Conservation (phyloP, 2,888 invertebrate genomes). For the Leptinotarsa haldemani region DNA sequence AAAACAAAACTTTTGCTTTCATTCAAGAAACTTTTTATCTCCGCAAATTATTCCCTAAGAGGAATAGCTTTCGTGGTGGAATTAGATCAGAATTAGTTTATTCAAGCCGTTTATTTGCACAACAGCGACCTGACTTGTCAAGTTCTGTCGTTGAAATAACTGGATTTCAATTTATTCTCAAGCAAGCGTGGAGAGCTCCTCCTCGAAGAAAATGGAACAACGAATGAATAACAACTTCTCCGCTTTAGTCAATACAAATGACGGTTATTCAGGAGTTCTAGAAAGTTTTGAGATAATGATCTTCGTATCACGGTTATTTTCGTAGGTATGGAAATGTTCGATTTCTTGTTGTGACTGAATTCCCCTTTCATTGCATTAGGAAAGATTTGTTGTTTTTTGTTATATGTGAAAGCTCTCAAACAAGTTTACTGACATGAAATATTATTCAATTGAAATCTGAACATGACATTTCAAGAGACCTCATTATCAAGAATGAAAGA, state of each 20-base stretch:
- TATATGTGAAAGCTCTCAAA: too few species aligned
- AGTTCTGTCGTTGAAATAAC: conserved; percentile 48
- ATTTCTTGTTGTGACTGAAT: background rate
- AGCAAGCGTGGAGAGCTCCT: conserved; percentile 35
- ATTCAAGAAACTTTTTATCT: conserved; percentile 9
- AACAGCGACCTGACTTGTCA: conserved; percentile 45
- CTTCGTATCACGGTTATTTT: conserved; percentile 7
- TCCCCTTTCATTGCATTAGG: background rate
- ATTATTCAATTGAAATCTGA: too few species aligned
- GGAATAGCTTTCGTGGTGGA: conserved; percentile 37
- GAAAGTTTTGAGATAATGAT: conserved; percentile 13
- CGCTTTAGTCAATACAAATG: conserved; percentile 36
- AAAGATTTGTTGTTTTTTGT: background rate
- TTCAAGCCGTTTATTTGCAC: conserved; percentile 49
- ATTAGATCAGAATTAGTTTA: conserved; percentile 49
- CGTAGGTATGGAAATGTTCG: background rate
- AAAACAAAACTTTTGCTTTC: conserved; percentile 4
- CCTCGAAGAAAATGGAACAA: conserved; percentile 37
- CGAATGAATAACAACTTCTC: conserved; percentile 40
- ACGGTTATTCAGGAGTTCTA: background rate
- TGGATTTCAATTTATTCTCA: conserved; percentile 49
- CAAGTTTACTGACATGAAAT: too few species aligned
- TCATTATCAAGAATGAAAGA: too few species aligned
- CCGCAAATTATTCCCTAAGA: conserved; percentile 26
- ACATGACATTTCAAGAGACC: too few species aligned